phyloP scores from a whole-genome alignment of 2,797 vertebrate genomes.

The Limnodromus scolopaceus region DNA sequence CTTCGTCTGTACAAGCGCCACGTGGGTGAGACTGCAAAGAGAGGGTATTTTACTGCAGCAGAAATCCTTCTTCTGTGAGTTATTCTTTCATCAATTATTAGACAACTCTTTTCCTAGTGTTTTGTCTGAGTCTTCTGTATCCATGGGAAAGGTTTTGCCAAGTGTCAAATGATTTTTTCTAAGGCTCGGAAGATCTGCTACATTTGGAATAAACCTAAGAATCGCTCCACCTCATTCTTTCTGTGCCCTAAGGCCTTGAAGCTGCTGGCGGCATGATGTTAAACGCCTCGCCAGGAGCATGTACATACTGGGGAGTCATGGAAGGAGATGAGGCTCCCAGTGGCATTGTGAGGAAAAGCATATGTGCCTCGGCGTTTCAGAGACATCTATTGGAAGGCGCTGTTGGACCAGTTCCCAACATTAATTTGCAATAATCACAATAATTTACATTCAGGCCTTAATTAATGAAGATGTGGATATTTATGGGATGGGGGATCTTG shows the following conservation, averaged over 20 bases:
- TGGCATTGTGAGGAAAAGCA: not conserved
- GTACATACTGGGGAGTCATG: not conserved
- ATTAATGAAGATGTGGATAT: not conserved
- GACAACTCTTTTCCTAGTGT: not conserved
- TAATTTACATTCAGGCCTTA: conserved; percentile 18
- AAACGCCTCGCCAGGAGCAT: not conserved
- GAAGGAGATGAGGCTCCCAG: not conserved
- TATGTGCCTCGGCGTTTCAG: not conserved
- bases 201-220: not conserved
- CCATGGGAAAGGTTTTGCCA: not conserved
- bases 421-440: conserved; percentile 29
- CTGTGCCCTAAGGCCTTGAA: not conserved
- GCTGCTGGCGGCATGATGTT: not conserved
- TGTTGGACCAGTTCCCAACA: conserved; percentile 1
- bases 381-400: not conserved
- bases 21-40: not conserved
- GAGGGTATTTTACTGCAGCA: not conserved
- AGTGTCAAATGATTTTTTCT: not conserved
- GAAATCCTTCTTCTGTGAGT: not conserved
- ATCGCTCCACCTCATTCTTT: not conserved
- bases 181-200: not conserved
- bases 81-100: not conserved
- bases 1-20: not conserved
- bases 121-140: not conserved
- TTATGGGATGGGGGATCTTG: not conserved